Percentiles rank a stretch among this genome's conserved stretches.
Evolutionary conservation across 2,888 invertebrate genomes (phyloP).

Genomic region (Stenurella melanura): DNA sequence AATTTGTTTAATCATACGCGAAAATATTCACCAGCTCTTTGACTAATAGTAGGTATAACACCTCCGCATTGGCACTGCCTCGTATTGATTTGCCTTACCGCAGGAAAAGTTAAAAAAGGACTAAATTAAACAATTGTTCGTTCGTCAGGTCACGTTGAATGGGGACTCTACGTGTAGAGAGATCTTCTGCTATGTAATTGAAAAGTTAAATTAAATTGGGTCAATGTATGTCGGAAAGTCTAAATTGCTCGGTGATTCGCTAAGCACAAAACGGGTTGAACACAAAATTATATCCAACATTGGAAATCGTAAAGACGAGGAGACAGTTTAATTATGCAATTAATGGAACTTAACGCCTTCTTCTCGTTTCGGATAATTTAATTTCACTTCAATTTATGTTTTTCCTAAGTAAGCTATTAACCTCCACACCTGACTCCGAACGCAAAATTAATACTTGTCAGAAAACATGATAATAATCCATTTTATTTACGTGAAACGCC

Average conservation of each 20-base stretch:
- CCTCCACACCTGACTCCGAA: slow-evolving; percentile 10
- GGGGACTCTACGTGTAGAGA: slow-evolving; percentile 10
- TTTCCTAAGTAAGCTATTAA: slow-evolving; percentile 13
- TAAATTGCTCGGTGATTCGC: slow-evolving; percentile 11
- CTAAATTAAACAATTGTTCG: slow-evolving; percentile 28
- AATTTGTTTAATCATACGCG: no score
- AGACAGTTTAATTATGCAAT: slow-evolving; percentile 52
- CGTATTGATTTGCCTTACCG: slow-evolving; percentile 3
- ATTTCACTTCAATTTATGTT: slow-evolving; percentile 30
- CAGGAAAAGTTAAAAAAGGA: background rate
- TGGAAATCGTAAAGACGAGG: slow-evolving; percentile 48
- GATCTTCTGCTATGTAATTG: slow-evolving; percentile 26
- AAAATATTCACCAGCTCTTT: no score
- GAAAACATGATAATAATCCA: background rate
- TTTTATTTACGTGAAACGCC: background rate
- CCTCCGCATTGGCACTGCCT: no score
- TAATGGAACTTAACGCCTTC: slow-evolving; percentile 49
- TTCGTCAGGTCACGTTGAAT: slow-evolving; percentile 27
- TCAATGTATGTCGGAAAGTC: slow-evolving; percentile 31
- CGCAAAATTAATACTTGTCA: slow-evolving; percentile 7
- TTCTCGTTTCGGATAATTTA: slow-evolving; percentile 49
- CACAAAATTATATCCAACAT: slow-evolving; percentile 27
- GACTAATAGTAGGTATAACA: no score
- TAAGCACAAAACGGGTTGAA: slow-evolving; percentile 12
- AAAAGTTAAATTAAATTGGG: slow-evolving; percentile 36